Percentiles rank a stretch among this genome's conserved stretches.
These are phyloP conservation scores for Ceratosolen fusciceps DNA, from an alignment of 1,140 invertebrate genomes.

Conservation along the genomic window DNA sequence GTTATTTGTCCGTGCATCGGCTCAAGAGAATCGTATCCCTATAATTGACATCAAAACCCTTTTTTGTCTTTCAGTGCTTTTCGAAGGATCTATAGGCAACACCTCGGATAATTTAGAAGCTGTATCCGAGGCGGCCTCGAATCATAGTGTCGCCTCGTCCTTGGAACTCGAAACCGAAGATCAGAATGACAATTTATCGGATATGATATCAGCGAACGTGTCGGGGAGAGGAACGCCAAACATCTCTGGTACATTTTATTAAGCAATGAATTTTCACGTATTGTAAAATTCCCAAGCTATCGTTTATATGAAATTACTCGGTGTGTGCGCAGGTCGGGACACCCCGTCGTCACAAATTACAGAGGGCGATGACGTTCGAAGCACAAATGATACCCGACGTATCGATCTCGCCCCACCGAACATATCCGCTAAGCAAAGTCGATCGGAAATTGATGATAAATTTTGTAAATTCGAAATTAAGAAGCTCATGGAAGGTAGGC, in stretches of 20 bases:
- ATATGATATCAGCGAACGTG: slow-evolving; percentile 93
- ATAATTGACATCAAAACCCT: not conserved
- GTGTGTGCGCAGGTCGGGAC: slow-evolving; percentile 83
- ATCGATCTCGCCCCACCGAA: slow-evolving; percentile 74
- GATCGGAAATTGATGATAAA: slow-evolving; percentile 96
- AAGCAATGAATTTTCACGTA: not conserved
- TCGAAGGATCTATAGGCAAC: slow-evolving; percentile 82
- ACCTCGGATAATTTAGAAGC: slow-evolving; percentile 95
- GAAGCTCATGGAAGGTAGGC: slow-evolving; percentile 82
- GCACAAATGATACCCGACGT: slow-evolving; percentile 67
- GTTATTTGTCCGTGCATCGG: not conserved
- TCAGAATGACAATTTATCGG: slow-evolving; percentile 93
- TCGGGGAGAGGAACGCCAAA: slow-evolving; percentile 91
- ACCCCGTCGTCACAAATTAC: slow-evolving; percentile 94
- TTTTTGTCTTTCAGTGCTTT: slow-evolving; percentile 59
- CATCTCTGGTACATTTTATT: slow-evolving; percentile 79
- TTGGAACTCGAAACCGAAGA: slow-evolving; percentile 88
- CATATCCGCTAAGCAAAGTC: slow-evolving; percentile 79
- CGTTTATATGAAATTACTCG: not conserved
- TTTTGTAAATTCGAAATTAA: slow-evolving; percentile 99
- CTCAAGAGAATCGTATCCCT: not conserved
- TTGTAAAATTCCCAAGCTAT: not conserved
- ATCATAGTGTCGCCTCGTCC: slow-evolving; percentile 94
- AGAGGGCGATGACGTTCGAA: slow-evolving; percentile 80
- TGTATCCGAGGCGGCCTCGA: slow-evolving; percentile 94